Percentiles rank a stretch among this genome's conserved stretches.
These are phyloP conservation scores for Sphenodon punctatus DNA, from an alignment of 2,797 vertebrate genomes.

Conservation along the genomic window DNA sequence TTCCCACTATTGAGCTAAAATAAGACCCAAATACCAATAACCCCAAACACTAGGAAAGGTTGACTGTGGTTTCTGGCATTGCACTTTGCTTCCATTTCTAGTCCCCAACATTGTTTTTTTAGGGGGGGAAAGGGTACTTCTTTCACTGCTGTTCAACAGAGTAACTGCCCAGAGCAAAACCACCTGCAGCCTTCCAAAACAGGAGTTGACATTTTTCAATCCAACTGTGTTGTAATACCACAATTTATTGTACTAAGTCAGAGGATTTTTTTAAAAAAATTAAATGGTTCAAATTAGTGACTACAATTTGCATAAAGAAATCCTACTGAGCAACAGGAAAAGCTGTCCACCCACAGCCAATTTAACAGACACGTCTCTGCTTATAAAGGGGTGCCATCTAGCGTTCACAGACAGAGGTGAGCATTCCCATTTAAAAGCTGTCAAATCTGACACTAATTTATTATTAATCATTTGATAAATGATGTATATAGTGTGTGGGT, in stretches of 20 bases:
- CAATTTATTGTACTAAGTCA: background rate
- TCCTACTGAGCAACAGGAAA: background rate
- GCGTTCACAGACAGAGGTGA: slow-evolving; percentile 14
- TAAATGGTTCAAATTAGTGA: background rate
- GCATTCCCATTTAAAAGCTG: background rate
- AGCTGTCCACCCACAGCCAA: background rate
- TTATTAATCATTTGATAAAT: background rate
- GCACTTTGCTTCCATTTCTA: background rate
- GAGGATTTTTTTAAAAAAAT: background rate
- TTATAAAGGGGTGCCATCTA: slow-evolving; percentile 61
- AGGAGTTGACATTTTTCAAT: background rate
- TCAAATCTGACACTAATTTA: background rate
- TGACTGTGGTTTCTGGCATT: background rate
- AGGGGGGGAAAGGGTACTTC: background rate
- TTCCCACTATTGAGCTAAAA: background rate
- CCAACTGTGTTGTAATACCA: background rate
- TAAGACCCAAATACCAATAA: background rate
- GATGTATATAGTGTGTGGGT: background rate
- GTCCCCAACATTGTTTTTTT: background rate
- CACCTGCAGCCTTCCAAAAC: background rate
- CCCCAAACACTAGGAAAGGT: background rate
- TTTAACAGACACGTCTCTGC: rapidly evolving
- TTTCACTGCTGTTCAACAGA: background rate
- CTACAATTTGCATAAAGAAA: background rate
- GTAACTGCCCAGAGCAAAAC: background rate